Evolutionary conservation across 2,888 invertebrate species (phyloP).

Genomic region (Diabrotica balteata): DNA sequence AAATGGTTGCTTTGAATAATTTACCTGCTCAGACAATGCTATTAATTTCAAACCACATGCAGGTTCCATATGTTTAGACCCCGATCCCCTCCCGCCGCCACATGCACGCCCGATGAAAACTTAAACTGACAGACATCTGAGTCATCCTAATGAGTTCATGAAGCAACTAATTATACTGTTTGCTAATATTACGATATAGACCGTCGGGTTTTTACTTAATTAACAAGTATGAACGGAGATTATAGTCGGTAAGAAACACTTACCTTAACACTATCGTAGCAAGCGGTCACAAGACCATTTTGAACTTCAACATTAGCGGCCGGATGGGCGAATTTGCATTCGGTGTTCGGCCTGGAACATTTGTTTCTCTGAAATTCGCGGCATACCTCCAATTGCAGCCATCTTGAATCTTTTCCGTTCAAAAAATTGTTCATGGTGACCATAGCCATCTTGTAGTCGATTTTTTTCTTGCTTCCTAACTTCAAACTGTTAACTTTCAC

Average conservation of each 20-base stretch:
- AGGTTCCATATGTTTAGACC: too few species aligned
- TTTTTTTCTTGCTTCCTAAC: constrained; percentile 16
- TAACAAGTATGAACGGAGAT: too few species aligned
- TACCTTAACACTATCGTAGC: constrained; percentile 99
- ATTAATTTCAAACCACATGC: too few species aligned
- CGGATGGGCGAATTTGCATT: constrained; percentile 99
- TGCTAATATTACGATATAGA: too few species aligned
- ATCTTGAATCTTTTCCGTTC: constrained; percentile 99
- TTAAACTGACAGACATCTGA: too few species aligned
- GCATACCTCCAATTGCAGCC: constrained; percentile 99
- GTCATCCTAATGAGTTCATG: too few species aligned
- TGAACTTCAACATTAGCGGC: constrained; percentile 99
- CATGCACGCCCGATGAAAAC: too few species aligned
- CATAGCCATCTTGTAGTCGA: constrained; percentile 72
- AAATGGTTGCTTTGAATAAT: too few species aligned
- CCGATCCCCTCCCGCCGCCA: too few species aligned
- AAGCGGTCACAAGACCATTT: constrained; percentile 99
- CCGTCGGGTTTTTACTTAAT: too few species aligned
- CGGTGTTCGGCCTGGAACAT: constrained; percentile 98
- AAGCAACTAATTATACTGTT: too few species aligned
- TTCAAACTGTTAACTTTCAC: constrained; percentile 14
- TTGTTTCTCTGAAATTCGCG: constrained; percentile 99
- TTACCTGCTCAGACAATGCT: too few species aligned
- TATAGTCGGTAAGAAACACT: constrained; percentile 43
- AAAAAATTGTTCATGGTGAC: constrained; percentile 96